Evolutionary conservation across 2,888 invertebrate species (phyloP).

Genomic region (Polydrusus pterygomalis): DNA sequence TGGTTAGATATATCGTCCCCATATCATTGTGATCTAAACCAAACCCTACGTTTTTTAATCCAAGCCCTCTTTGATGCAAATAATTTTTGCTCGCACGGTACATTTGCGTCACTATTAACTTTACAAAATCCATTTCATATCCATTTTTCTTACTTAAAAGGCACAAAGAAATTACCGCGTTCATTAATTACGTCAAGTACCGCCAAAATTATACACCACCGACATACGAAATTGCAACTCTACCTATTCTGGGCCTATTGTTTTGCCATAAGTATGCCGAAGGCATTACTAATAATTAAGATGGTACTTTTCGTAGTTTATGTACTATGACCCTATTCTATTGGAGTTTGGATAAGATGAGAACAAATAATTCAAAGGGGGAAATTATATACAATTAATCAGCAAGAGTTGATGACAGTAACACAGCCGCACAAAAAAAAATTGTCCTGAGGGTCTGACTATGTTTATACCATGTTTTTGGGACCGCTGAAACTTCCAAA

Average conservation of each 20-base stretch:
- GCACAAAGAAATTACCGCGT: constrained; percentile 11
- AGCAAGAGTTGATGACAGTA: no score
- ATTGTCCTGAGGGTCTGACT: no score
- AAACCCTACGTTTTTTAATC: no score
- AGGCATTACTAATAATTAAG: neutral
- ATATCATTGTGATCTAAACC: no score
- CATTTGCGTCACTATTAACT: constrained; percentile 10
- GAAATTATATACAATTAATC: no score
- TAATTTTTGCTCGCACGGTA: no score
- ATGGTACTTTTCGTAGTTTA: neutral
- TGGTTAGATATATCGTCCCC: no score
- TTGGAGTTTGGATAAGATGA: neutral
- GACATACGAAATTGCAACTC: constrained; percentile 27
- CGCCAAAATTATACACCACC: constrained; percentile 33
- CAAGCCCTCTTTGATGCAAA: no score
- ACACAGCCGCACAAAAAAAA: no score
- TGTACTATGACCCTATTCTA: neutral
- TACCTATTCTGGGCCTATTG: constrained; percentile 17
- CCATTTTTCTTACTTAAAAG: neutral
- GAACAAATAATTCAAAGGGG: neutral
- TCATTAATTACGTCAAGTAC: constrained; percentile 25
- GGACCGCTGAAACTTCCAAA: no score
- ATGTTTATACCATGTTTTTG: no score
- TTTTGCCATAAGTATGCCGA: constrained; percentile 1
- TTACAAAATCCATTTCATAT: neutral